A percentile compares a stretch with the other conserved stretches of the same genome.
phyloP scores from a whole-genome alignment of 2,113 vertebrate species.

The Otocyon megalotis region DNA sequence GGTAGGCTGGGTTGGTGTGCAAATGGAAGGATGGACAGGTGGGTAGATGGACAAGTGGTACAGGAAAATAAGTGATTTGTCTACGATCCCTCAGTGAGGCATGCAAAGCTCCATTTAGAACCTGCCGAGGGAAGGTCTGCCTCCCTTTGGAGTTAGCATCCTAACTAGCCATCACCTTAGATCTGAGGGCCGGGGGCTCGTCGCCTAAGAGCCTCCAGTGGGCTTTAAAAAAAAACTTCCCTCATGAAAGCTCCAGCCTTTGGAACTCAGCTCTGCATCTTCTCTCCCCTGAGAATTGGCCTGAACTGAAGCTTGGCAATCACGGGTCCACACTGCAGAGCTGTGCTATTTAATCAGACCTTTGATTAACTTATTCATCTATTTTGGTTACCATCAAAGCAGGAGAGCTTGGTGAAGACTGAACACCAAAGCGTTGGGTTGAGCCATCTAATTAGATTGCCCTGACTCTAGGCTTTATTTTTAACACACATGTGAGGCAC shows the following conservation, averaged over 20 bases:
- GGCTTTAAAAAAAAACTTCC: neutral
- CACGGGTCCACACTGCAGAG: neutral
- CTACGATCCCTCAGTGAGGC: too few relatives aligned
- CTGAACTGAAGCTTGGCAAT: slow-evolving; percentile 47
- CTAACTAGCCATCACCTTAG: neutral
- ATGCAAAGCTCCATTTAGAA: neutral
- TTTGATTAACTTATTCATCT: slow-evolving; percentile 78
- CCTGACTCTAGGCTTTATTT: slow-evolving; percentile 57
- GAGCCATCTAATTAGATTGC: slow-evolving; percentile 68
- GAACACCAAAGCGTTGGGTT: slow-evolving; percentile 31
- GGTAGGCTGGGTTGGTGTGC: neutral
- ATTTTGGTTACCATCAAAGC: slow-evolving; percentile 75
- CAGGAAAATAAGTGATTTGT: neutral
- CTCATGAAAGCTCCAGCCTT: neutral
- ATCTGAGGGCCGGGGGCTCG: neutral
- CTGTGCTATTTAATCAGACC: slow-evolving; percentile 64
- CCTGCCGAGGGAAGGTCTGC: neutral
- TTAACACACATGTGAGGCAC: slow-evolving; percentile 49
- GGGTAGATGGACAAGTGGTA: too few relatives aligned
- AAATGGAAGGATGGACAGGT: neutral
- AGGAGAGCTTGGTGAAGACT: slow-evolving; percentile 43
- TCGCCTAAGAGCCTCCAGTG: neutral
- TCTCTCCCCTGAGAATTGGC: neutral
- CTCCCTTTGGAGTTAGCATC: neutral
- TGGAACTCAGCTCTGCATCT: neutral